These are phyloP conservation scores for Gnathonemus longibarbis DNA, from an alignment of 2,113 vertebrate species.

Conservation along the genomic window DNA sequence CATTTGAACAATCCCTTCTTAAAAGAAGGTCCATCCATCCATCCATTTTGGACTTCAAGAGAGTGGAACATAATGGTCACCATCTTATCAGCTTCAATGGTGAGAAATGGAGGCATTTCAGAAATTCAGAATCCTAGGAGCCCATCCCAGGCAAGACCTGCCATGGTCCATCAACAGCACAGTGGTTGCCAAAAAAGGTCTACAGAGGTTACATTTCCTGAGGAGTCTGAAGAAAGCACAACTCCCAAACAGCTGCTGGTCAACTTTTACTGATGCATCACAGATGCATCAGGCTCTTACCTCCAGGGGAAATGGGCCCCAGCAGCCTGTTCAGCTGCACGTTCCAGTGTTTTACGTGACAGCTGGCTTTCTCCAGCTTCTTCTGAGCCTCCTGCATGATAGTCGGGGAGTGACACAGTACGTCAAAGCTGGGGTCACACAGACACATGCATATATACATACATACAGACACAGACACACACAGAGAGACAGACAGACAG, in stretches of 20 bases:
- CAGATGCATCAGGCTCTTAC: conserved; percentile 29
- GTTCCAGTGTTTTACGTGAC: conserved; percentile 63
- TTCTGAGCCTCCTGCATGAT: conserved; percentile 50
- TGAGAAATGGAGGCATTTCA: too few species aligned
- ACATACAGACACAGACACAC: neutral
- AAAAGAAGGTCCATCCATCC: too few species aligned
- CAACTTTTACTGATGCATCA: too few species aligned
- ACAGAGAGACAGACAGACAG: too few species aligned
- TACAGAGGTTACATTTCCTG: neutral
- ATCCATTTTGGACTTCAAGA: too few species aligned
- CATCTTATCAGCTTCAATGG: too few species aligned
- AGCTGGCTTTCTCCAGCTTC: conserved; percentile 53
- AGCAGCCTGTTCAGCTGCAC: conserved; percentile 64
- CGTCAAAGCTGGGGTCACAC: neutral
- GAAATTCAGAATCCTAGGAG: too few species aligned
- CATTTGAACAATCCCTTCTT: neutral
- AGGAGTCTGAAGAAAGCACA: neutral
- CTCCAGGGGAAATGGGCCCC: conserved; percentile 61
- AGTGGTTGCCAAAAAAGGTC: too few species aligned
- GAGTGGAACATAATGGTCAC: too few species aligned
- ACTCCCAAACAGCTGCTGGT: too few species aligned
- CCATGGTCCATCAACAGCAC: too few species aligned
- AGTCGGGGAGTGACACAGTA: neutral
- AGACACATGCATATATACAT: neutral
- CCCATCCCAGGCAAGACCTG: too few species aligned